A percentile compares a stretch with the other conserved stretches of the same genome.
Evolutionary conservation across 2,113 vertebrate species (phyloP).

Genomic region (Scomber japonicus): DNA sequence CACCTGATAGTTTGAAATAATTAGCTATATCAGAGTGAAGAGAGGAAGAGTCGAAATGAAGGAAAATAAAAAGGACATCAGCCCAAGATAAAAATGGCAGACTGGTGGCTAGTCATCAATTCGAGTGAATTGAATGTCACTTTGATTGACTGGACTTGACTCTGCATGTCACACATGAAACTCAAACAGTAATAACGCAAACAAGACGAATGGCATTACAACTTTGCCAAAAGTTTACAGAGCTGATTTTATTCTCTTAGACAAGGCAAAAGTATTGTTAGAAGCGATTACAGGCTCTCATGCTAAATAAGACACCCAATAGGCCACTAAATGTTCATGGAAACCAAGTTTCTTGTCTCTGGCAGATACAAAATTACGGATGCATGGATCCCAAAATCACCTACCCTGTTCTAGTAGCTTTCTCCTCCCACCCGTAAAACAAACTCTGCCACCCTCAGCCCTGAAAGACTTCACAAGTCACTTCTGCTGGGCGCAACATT

Average conservation of each 20-base stretch:
- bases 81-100: constrained; percentile 67
- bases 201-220: constrained; percentile 43
- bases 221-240: constrained; percentile 36
- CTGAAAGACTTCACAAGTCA: constrained; percentile 63
- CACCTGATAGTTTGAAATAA: constrained; percentile 86
- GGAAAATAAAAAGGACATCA: constrained; percentile 80
- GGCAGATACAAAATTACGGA: constrained; percentile 34
- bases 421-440: constrained; percentile 67
- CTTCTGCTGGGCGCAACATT: constrained; percentile 68
- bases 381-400: constrained; percentile 44
- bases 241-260: neutral
- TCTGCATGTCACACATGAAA: constrained; percentile 59
- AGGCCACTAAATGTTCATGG: constrained; percentile 32
- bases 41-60: constrained; percentile 69
- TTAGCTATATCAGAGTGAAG: constrained; percentile 82
- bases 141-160: constrained; percentile 76
- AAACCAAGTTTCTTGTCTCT: constrained; percentile 34
- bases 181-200: constrained; percentile 55
- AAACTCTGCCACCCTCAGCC: constrained; percentile 48
- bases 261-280: neutral
- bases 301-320: constrained; percentile 25
- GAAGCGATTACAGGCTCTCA: neutral
- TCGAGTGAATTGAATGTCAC: constrained; percentile 76
- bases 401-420: constrained; percentile 25
- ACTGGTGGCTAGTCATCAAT: constrained; percentile 67